Percentiles rank a stretch among this genome's conserved stretches.
phyloP scores from a whole-genome alignment of 2,797 vertebrate species.

The Etheostoma perlongum region DNA sequence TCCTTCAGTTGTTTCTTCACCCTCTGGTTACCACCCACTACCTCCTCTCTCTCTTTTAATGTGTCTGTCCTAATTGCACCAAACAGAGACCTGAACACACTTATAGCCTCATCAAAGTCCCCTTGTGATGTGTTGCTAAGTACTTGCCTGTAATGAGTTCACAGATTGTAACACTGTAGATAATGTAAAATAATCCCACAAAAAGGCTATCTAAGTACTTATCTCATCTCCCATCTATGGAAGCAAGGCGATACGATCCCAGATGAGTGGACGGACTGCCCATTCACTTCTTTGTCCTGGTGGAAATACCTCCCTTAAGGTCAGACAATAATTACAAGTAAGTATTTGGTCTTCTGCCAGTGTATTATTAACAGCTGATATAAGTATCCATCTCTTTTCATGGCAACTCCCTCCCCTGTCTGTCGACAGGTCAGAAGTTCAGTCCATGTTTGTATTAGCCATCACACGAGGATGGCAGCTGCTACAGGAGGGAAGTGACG shows the following conservation, averaged over 20 bases:
- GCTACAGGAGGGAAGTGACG: conserved; percentile 49
- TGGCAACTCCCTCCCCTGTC: conserved; percentile 18
- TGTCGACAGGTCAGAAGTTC: conserved; percentile 35
- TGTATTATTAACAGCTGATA: conserved; percentile 13
- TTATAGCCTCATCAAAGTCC: not conserved
- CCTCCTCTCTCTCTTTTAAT: conserved; percentile 10
- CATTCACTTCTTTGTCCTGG: not conserved
- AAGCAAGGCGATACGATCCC: not conserved
- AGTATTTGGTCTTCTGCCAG: conserved; percentile 8
- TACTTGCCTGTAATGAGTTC: conserved; percentile 1
- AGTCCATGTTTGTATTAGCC: conserved; percentile 48
- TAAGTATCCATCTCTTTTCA: conserved; percentile 36
- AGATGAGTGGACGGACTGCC: not conserved
- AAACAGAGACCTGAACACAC: conserved; percentile 40
- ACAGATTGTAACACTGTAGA: not conserved
- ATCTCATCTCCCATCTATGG: not conserved
- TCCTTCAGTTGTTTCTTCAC: conserved; percentile 40
- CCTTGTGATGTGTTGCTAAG: conserved; percentile 20
- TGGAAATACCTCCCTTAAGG: conserved; percentile 6
- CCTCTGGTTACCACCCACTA: not conserved
- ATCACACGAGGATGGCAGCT: conserved; percentile 33
- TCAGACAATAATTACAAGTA: conserved; percentile 3
- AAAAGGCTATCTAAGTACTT: rapidly evolving
- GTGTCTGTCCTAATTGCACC: conserved; percentile 39
- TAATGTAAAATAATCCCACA: not conserved